phyloP scores from a whole-genome alignment of 2,888 invertebrate species.

The Melinaea menophilus region DNA sequence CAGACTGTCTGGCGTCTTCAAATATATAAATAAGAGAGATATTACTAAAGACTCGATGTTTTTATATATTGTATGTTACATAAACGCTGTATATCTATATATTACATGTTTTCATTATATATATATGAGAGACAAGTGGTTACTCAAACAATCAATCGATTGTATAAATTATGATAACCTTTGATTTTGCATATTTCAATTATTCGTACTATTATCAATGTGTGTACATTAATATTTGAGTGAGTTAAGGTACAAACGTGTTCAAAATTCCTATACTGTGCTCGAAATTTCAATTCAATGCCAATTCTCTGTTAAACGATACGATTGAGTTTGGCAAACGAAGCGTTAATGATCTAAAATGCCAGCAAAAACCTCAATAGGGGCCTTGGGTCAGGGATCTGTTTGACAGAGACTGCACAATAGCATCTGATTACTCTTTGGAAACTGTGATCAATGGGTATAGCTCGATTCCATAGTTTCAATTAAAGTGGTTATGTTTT shows the following conservation, averaged over 20 bases:
- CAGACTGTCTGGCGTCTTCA: constrained; percentile 3
- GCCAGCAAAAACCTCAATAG: constrained; percentile 21
- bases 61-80: not conserved
- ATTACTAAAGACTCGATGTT: not conserved
- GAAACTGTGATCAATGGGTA: not conserved
- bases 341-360: constrained; percentile 40
- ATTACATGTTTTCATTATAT: not conserved
- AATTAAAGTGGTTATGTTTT: too few species aligned
- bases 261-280: not conserved
- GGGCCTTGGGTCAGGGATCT: constrained; percentile 13
- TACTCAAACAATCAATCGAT: too few species aligned
- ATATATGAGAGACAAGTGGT: not conserved
- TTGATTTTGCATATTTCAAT: too few species aligned
- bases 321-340: constrained; percentile 40
- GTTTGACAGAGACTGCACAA: constrained; percentile 26
- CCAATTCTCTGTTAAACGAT: constrained; percentile 2
- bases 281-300: constrained; percentile 4
- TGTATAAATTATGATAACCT: too few species aligned
- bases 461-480: too few species aligned
- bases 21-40: not conserved
- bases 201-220: too few species aligned
- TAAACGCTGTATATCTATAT: not conserved
- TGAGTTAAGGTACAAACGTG: not conserved
- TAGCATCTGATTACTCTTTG: constrained; percentile 21
- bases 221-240: not conserved